Percentiles rank a stretch among this genome's conserved stretches.
These are phyloP conservation scores for Ischnura elegans DNA, from an alignment of 2,888 invertebrate genomes.

Conservation along the genomic window DNA sequence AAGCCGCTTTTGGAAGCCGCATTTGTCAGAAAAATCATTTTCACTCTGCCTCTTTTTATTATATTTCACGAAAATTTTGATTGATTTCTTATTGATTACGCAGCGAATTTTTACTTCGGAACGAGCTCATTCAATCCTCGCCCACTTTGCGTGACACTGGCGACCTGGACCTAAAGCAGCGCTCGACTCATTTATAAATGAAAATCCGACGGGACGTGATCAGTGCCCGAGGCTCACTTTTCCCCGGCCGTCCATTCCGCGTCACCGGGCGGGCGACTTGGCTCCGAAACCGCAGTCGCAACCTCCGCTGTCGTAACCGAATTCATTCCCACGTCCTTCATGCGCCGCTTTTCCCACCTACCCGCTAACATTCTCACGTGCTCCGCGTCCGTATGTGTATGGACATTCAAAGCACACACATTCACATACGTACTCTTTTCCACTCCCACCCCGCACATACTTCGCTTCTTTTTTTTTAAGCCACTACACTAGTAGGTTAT, in stretches of 20 bases:
- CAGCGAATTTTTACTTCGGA: no score
- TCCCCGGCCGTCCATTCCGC: neutral
- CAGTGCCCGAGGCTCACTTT: neutral
- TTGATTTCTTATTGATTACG: no score
- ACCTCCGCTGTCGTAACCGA: conserved; percentile 40
- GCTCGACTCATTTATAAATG: conserved; percentile 8
- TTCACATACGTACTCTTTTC: neutral
- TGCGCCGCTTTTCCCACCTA: no score
- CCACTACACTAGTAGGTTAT: conserved; percentile 48
- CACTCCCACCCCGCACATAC: neutral
- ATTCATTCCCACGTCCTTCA: conserved; percentile 20
- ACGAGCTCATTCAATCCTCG: no score
- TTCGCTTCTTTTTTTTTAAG: neutral
- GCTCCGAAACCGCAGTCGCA: conserved; percentile 22
- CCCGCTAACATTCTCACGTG: neutral
- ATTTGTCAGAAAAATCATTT: no score
- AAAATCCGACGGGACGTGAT: conserved; percentile 1
- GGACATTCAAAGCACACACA: neutral
- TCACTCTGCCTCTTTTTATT: no score
- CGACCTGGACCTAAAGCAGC: neutral
- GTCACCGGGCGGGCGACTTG: conserved; percentile 11
- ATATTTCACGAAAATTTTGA: no score
- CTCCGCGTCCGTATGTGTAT: neutral
- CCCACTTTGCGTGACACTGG: neutral
- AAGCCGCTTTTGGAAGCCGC: no score